Conservation (phyloP, 92 coral and sea anemone genomes). For the Ricordea florida region DNA sequence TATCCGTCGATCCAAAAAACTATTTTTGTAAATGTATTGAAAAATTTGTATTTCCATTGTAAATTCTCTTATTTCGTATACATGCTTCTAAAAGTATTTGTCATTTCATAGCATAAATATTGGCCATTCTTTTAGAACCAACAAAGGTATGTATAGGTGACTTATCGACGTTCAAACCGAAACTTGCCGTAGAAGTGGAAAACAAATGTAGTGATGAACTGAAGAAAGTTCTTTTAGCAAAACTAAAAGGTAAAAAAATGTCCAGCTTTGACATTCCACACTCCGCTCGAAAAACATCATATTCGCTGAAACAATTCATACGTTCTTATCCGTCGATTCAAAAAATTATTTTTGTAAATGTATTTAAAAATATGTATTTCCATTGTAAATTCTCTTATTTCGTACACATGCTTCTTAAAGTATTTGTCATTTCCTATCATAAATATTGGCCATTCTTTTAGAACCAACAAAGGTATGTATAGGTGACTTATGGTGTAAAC, state of each 20-base stretch:
- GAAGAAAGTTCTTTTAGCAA: slow-evolving; percentile 83
- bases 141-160: not conserved
- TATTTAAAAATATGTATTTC: not conserved
- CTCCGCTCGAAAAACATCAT: not conserved
- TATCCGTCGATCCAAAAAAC: too few species aligned
- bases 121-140: too few species aligned
- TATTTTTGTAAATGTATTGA: not conserved
- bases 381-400: not conserved
- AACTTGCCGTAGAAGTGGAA: slow-evolving; percentile 80
- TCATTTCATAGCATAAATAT: too few species aligned
- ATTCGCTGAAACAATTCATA: too few species aligned
- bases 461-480: too few species aligned
- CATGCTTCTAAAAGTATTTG: not conserved
- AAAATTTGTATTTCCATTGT: not conserved
- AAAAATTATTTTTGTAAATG: not conserved
- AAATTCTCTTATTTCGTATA: not conserved
- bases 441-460: too few species aligned
- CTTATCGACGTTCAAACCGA: slow-evolving; percentile 50
- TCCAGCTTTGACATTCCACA: not conserved
- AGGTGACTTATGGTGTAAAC: not conserved
- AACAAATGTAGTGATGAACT: slow-evolving; percentile 78
- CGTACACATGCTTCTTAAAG: not conserved
- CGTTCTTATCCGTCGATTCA: too few species aligned
- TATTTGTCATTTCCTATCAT: too few species aligned
- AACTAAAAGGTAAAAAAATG: slow-evolving; percentile 77